phyloP scores from a whole-genome alignment of 2,797 vertebrate genomes.

The Aphelocoma californica region DNA sequence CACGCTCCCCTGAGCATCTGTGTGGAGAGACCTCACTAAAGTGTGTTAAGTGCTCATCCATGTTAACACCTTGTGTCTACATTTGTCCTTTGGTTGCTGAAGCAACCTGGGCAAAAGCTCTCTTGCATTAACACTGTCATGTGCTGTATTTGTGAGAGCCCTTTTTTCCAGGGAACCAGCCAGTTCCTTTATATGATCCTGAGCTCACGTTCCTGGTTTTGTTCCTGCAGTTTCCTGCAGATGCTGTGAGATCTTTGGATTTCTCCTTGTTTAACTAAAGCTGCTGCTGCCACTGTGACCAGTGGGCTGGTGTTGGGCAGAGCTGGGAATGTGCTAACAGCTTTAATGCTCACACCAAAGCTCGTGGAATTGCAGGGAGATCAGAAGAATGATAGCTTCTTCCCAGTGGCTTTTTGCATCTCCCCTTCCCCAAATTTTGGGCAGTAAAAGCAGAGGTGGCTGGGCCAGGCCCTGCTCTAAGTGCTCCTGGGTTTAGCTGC shows the following conservation, averaged over 20 bases:
- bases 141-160: neutral
- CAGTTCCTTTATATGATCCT: neutral
- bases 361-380: neutral
- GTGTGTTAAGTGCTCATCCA: slow-evolving; percentile 41
- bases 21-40: neutral
- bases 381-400: neutral
- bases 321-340: neutral
- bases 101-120: slow-evolving; percentile 10
- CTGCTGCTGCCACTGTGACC: neutral
- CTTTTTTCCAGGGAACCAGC: neutral
- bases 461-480: neutral
- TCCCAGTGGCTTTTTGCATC: neutral
- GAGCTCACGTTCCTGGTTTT: neutral
- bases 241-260: neutral
- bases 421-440: neutral
- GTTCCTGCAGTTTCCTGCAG: neutral
- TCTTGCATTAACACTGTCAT: neutral
- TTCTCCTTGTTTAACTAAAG: neutral
- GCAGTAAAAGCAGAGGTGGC: neutral
- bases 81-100: slow-evolving; percentile 51
- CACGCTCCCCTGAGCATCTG: neutral
- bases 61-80: slow-evolving; percentile 56
- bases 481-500: neutral
- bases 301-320: neutral
- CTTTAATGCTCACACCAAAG: neutral